Conservation (phyloP, 1,140 invertebrate species). For the Bathynomus jamesi region DNA sequence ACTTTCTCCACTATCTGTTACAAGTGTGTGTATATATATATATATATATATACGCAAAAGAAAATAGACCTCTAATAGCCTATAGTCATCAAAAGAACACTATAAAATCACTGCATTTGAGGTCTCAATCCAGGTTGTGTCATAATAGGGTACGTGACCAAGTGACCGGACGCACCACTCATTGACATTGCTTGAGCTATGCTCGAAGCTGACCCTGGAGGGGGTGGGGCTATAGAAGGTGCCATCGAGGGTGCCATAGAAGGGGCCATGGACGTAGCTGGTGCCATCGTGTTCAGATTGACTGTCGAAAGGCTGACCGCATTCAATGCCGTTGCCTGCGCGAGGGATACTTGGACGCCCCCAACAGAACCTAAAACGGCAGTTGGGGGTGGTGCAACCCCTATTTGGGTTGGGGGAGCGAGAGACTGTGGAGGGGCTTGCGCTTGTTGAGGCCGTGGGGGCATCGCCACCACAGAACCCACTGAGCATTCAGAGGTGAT, state of each 20-base stretch:
- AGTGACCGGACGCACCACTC: constrained; percentile 24
- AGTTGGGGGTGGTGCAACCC: constrained; percentile 19
- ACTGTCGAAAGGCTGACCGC: constrained; percentile 21
- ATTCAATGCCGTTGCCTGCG: constrained; percentile 8
- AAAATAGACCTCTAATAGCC: too few species aligned
- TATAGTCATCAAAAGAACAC: too few species aligned
- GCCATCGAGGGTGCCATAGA: constrained; percentile 21
- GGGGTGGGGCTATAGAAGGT: not conserved
- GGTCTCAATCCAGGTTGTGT: constrained; percentile 26
- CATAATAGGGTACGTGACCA: constrained; percentile 29
- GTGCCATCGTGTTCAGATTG: constrained; percentile 24
- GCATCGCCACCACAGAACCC: constrained; percentile 17
- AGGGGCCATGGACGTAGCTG: constrained; percentile 24
- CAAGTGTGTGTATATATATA: too few species aligned
- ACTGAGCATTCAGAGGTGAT: constrained; percentile 29
- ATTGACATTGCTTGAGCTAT: constrained; percentile 26
- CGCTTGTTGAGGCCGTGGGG: constrained; percentile 15
- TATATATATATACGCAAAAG: too few species aligned
- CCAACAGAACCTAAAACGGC: constrained; percentile 22
- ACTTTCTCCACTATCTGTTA: too few species aligned
- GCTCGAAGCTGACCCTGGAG: constrained; percentile 9
- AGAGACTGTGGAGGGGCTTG: constrained; percentile 23
- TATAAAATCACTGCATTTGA: constrained; percentile 21
- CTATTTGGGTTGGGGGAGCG: constrained; percentile 20
- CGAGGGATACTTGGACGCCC: constrained; percentile 20